Evolutionary conservation across 1,140 invertebrate genomes (phyloP), one percentile per base, ranked within the genome.

Genomic region (Bombus breviceps): DNA sequence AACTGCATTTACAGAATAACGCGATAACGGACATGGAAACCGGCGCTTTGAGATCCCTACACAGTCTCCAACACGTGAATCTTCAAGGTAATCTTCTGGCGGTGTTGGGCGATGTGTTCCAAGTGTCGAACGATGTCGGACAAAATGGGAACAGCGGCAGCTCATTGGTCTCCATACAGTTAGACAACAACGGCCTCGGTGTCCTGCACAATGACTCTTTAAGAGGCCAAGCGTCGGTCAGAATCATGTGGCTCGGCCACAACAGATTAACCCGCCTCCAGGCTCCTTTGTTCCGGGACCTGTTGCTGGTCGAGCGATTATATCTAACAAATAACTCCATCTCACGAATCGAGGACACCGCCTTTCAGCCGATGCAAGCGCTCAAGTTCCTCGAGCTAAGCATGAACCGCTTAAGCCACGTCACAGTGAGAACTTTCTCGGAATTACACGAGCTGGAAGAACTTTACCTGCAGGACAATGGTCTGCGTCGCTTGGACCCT

Each of bases 1-100:
- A 98, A 94, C 93, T 99, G 37, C 97, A 98, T 95, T 95, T 99
- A 53, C 98, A 99, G 92, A 98, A 98, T 93, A 99, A 99, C 95
- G 94, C 96, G 32, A 98, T 99, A 82, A 96, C 97, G 37, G 96
- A 96, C 37, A 98, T 99, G 83, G 98, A 98, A 87, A 96, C 97
- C 1, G 98, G 98, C 75, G 97, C 98, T 1, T 97, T 99, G 89
- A 96, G 97, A 62, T 98, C 97, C 22, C 95, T 99, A 68, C 96
- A 96, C 89, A 98, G 96, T 91, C 96, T 99, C 43, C 97, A 98
- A 90, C 97, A 98, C 91, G 96, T 99, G 37, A 98, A 98, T 95
- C 95, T 99, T 59, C 98, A 98, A 92, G 97, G 97, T 34, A 99
- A 99, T 94, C 95, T 96, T 32, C 94, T 99, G n/a, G 96, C 96